Evolutionary conservation across 2,888 invertebrate species (phyloP), one percentile per base, ranked within the genome.

Genomic region (Aplocera efformata): DNA sequence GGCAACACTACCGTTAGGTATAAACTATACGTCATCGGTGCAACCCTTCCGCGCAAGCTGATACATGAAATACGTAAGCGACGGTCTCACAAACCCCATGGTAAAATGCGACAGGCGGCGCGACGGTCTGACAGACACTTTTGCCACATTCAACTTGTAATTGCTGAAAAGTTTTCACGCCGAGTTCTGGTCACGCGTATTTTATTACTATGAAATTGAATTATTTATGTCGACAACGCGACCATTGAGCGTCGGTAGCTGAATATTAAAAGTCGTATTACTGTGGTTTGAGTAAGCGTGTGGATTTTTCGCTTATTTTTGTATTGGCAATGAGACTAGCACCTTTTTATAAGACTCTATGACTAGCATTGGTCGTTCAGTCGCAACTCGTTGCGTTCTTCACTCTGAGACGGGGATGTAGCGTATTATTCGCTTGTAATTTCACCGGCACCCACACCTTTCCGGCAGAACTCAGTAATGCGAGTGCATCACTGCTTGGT

Each of bases 151-250:
- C 82, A 78, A 81, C 75, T 81, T 79, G 72, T 85, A 86, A 86
- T 86, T 85, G 82, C 83, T 88, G 86, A 88, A 88, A 86, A 85
- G 81, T 85, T 86, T 85, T 88, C 88, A 82, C 85, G 81, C 81
- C 78, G 76, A 69, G 71, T 72, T 75, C 69, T 74, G 82, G 83
- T 83, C 86, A 84, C 82, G 83, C 86, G 81, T 85, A 83, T 88
- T 88, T 88, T 86, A 88, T 88, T 86, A 85, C 86, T 83, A 85
- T 84, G 79, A 84, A 86, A 86, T 88, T 88, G 86, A 88, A 88
- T 88, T 74, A 86, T 88, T 88, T 86, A 88, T 83, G 79, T 77
- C 79, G 73, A 48, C 75, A 73, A 72, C 71, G 67, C 72, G 72
- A 71, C 78, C 82, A 79, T 81, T 84, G 84, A 78, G 71, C 77